These are phyloP conservation scores for Labroides dimidiatus DNA, from an alignment of 2,797 vertebrate species.

Conservation along the genomic window DNA sequence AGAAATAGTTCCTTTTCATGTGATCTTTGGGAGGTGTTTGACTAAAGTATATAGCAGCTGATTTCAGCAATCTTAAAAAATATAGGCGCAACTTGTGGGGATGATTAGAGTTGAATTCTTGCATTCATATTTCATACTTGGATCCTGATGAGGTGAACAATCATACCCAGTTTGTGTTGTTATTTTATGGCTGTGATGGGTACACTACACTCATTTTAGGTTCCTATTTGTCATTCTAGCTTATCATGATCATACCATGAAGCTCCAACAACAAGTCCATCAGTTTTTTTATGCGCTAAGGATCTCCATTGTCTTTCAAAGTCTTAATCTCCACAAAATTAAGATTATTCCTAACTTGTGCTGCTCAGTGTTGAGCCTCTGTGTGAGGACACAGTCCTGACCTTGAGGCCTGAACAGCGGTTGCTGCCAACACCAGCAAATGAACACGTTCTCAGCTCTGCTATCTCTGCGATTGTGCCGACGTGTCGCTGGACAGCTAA, in stretches of 20 bases:
- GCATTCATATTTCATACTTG: background rate
- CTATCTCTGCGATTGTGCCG: constrained; percentile 59
- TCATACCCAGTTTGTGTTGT: background rate
- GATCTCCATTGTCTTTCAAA: background rate
- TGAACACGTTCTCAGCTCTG: constrained; percentile 54
- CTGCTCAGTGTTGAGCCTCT: constrained; percentile 13
- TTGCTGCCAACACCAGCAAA: constrained; percentile 43
- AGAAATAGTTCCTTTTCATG: too few relatives aligned
- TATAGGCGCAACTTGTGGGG: too few relatives aligned
- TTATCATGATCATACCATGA: background rate
- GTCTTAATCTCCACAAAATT: background rate
- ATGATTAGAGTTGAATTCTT: too few relatives aligned
- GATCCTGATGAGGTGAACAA: background rate
- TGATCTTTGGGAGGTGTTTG: too few relatives aligned
- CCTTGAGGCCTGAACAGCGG: constrained; percentile 53
- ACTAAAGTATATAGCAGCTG: too few relatives aligned
- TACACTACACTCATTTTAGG: background rate
- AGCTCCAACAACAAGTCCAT: background rate
- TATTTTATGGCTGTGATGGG: background rate
- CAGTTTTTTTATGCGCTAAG: background rate
- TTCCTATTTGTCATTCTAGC: background rate
- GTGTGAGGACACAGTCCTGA: constrained; percentile 35
- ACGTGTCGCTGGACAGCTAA: constrained; percentile 50
- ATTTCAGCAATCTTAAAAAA: too few relatives aligned
- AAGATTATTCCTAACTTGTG: constrained; percentile 8